These are phyloP conservation scores for Motacilla alba DNA, from an alignment of 2,113 vertebrate genomes.

Conservation along the genomic window DNA sequence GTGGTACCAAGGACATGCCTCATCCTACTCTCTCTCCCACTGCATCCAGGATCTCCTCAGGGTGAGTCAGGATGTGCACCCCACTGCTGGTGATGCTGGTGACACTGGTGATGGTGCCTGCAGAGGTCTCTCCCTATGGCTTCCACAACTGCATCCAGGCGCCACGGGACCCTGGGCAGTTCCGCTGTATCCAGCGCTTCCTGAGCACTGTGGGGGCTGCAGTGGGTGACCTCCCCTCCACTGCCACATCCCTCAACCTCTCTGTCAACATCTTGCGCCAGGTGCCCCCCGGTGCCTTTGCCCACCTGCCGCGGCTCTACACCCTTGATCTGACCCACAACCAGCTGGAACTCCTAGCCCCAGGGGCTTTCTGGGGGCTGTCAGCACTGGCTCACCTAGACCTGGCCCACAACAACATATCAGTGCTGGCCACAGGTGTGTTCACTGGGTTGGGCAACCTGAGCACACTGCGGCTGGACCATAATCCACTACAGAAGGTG, in stretches of 20 bases:
- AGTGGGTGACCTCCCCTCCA: conserved; percentile 61
- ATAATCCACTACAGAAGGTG: background rate
- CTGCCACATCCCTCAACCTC: conserved; percentile 16
- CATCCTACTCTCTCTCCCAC: background rate
- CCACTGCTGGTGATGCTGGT: background rate
- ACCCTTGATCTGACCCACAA: conserved; percentile 66
- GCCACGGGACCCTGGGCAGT: background rate
- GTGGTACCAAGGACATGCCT: fast-evolving
- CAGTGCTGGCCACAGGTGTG: background rate
- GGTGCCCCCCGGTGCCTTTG: background rate
- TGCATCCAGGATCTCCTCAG: background rate
- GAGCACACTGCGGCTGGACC: conserved; percentile 34
- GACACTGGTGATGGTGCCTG: background rate
- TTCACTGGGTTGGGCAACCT: conserved; percentile 34
- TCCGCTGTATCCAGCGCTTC: conserved; percentile 64
- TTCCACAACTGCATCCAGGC: conserved; percentile 77
- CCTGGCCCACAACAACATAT: conserved; percentile 71
- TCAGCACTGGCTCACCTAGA: conserved; percentile 56
- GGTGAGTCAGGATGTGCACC: background rate
- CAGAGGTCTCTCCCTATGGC: conserved; percentile 56
- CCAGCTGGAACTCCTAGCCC: background rate
- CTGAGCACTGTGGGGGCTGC: background rate
- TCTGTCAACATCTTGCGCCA: conserved; percentile 34
- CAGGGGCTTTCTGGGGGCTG: conserved; percentile 69
- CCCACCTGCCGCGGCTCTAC: background rate